Evolutionary conservation across 2,888 invertebrate species (phyloP), one percentile per base, ranked within the genome.

Genomic region (Drosophila testacea): DNA sequence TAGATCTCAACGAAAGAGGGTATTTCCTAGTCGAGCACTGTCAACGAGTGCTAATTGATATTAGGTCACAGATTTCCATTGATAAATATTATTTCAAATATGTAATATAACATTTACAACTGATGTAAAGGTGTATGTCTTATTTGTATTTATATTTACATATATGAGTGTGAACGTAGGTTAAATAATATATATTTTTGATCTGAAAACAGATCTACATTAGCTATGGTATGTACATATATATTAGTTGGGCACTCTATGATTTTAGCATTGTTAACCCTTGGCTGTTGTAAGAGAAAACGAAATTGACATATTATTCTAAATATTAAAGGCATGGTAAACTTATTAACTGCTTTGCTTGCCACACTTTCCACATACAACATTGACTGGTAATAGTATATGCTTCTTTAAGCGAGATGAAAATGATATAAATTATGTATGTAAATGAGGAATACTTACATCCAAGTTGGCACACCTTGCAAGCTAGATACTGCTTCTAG

Each of bases 381-480:
- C 50, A 36, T 9, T 36, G 11, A 27, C 50, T 28, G 11, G 5
- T n/a, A 22, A 11, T 36, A 36, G 13, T 50, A 27, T 4, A 44
- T 44, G 41, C 22, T 38, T 51, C 36, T 38, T 51, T 6, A 4
- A 44, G 34, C 42, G 22, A 27, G 9, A 44, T 44, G 42, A 34
- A 55, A 44, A 34, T 36, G 27, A 36, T 36, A 13, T 56, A 13
- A 44, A 44, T 27, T 44, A 36, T 36, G n/a, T 42, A n/a, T 22
- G 22, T 22, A 22, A 42, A 32, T 55, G 30, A 32, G 27, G 27
- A 13, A 30, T 83, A 92, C 92, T 92, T 91, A 92, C 92, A 92
- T 92, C 92, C 92, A 92, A 72, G 92, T 92, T 61, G 92, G 92
- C 63, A 91, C 91, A 79, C 92, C 92, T 83, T 92, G 92, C 69